Evolutionary conservation across 1,140 invertebrate species (phyloP).

Genomic region (Heliconius himera): DNA sequence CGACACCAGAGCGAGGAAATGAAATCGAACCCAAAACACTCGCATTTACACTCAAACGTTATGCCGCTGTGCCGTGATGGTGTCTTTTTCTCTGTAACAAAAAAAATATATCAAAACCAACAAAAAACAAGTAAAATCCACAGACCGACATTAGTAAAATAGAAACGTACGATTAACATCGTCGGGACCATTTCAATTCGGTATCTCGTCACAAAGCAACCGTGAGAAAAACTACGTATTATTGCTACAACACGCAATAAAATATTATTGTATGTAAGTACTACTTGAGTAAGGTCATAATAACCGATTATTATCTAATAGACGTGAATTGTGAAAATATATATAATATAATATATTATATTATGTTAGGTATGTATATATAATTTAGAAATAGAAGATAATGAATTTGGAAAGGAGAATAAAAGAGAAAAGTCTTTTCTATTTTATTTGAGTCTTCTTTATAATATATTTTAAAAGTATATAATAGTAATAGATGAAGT

Average conservation of each 20-base stretch:
- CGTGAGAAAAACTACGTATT: constrained; percentile 51
- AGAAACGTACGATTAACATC: constrained; percentile 1
- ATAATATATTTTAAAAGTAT: too few relatives aligned
- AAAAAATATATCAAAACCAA: neutral
- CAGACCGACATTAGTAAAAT: neutral
- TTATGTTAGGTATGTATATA: too few relatives aligned
- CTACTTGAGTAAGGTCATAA: constrained; percentile 51
- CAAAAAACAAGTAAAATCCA: neutral
- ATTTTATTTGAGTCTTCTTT: too few relatives aligned
- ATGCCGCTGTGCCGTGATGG: too few relatives aligned
- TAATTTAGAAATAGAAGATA: too few relatives aligned
- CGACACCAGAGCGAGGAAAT: too few relatives aligned
- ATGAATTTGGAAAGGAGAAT: too few relatives aligned
- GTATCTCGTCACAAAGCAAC: constrained; percentile 41
- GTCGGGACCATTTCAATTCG: constrained; percentile 21
- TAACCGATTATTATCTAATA: constrained; percentile 49
- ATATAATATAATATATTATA: constrained; percentile 8
- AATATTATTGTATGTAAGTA: constrained; percentile 48
- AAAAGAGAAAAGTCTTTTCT: too few relatives aligned
- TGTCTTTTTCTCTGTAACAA: too few relatives aligned
- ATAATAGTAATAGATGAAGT: too few relatives aligned
- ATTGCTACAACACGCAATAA: constrained; percentile 46
- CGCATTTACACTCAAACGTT: too few relatives aligned
- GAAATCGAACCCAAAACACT: too few relatives aligned
- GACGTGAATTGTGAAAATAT: constrained; percentile 40